Evolutionary conservation across 1,140 invertebrate species (phyloP), one percentile per base, ranked within the genome.

Genomic region (Subanguina moxae): DNA sequence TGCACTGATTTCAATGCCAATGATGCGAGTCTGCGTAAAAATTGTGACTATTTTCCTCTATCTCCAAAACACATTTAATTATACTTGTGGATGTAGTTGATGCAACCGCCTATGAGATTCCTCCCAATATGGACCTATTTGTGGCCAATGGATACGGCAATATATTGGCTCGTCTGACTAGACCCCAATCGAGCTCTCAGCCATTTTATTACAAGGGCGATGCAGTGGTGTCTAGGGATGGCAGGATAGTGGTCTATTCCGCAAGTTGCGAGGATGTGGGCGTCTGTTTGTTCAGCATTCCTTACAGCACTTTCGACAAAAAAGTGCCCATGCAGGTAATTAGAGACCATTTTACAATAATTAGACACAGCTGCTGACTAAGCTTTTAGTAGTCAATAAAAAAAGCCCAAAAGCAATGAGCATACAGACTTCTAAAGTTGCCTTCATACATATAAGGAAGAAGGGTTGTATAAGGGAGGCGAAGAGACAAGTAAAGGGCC

Each of bases 231-330:
- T 52, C 48, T 19, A 19, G 48, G 8, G 48, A 52, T 25, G 48
- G 48, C n/a, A 52, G 17, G 17, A 21, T n/a, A 15, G n/a, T 52
- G 23, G 48, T 25, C 17, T 52, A 52, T 25, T 52, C 48, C n/a
- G 48, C 3, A 52, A 52, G n/a, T 52, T 52, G 48, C 48, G 48
- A 52, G n/a, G 23, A 25, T 52, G 48, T 52, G n/a, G 48, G 48
- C n/a, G 48, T 52, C 23, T 52, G 48, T 52, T 25, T 52, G 48
- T 52, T 21, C 15, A 52, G 23, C 23, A 52, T 52, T 19, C 48
- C 48, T 19, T 52, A 21, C 23, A 52, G 23, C 48, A 15, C 15
- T 19, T 7, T 15, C 3, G 48, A 52, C 23, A 52, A 15, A 19
- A 52, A 52, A 8, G 48, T 7, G n/a, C 48, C 48, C 8, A 7